Evolutionary conservation across 2,888 invertebrate genomes (phyloP), one percentile per base, ranked within the genome.

Genomic region (Cataglyphis albicans): DNA sequence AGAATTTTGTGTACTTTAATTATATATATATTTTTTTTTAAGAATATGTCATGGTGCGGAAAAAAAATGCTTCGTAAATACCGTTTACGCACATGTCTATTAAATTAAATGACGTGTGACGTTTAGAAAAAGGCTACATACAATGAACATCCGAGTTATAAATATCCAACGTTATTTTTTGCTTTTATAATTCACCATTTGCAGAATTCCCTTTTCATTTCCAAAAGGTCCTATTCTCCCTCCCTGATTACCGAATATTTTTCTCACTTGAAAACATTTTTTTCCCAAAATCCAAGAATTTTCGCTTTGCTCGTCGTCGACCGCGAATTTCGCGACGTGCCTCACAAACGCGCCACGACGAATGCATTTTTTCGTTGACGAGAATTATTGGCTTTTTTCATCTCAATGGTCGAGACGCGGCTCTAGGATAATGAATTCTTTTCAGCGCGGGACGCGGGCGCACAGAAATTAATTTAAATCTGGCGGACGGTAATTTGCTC

Each of bases 371-470:
- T 76, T 76, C 82, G 82, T 59, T 32, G 84, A 75, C 73, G 63
- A 82, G 84, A 87, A 84, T 87, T 87, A 85, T 87, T 68, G 87
- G 85, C 73, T 87, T 87, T 87, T 83, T 83, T 80, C 76, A 68
- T 67, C 74, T 87, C 83, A 85, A 87, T 85, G 85, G 85, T 76
- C 18, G 61, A 57, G 82, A 63, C 78, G 59, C 59, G 3, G 10
- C 65, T 38, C 48, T 2, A 41, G 64, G 78, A 80, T 87, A 87
- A 85, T 81, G 85, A 84, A 87, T 85, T 85, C 87, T 82, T 78
- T 85, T 87, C 85, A 70, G 32, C 44, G 25, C 41, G 59, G 65
- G 29, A 52, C 72, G 74, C 52, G 67, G 55, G 75, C 80, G 63
- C 32, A 48, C 72, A 78, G 81, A 75, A 74, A 81, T 84, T 74